Conservation (phyloP, 92 coral and sea anemone genomes). For the Phymanthus crucifer region DNA sequence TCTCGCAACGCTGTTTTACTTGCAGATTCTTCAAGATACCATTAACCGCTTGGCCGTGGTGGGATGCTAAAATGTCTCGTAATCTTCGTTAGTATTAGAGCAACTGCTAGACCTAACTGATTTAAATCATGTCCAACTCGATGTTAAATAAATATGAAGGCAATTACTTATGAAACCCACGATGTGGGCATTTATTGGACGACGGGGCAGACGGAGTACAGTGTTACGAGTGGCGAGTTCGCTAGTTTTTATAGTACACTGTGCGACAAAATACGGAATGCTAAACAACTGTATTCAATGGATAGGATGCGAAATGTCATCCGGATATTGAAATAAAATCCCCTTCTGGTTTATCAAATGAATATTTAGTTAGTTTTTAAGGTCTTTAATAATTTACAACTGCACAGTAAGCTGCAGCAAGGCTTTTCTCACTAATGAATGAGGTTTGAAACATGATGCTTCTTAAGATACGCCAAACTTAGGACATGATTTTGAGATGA, state of each 20-base stretch:
- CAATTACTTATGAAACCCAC: neutral
- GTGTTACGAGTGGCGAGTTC: no score
- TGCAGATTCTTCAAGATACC: no score
- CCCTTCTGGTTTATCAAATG: neutral
- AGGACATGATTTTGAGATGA: neutral
- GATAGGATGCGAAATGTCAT: neutral
- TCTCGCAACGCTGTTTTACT: neutral
- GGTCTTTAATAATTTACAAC: neutral
- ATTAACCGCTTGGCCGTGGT: neutral
- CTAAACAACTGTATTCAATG: neutral
- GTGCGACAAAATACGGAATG: no score
- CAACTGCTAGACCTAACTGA: neutral
- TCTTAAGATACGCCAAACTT: neutral
- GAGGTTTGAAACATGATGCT: neutral
- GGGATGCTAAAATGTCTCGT: neutral
- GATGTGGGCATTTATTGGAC: no score
- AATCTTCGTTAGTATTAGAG: neutral
- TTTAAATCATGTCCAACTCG: neutral
- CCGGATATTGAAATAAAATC: neutral
- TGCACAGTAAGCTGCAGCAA: neutral
- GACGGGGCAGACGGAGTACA: no score
- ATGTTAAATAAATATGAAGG: neutral
- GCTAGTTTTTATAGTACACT: no score
- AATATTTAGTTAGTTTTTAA: neutral
- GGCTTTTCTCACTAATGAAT: neutral